phyloP scores from a whole-genome alignment of 2,113 vertebrate species.

The Vanacampus margaritifer region DNA sequence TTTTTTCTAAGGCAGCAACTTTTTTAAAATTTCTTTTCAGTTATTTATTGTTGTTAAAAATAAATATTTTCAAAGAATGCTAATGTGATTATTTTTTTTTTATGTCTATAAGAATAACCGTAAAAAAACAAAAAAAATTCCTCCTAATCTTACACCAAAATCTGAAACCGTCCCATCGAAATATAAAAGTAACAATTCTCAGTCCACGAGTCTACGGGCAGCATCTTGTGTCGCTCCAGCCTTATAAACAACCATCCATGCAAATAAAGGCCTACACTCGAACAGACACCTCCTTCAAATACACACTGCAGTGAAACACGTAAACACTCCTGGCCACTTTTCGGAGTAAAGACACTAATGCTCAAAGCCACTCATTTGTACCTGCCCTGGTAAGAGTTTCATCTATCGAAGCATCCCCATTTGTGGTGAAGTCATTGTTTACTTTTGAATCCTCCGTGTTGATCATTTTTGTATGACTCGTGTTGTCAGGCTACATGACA shows the following conservation, averaged over 20 bases:
- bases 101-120: no score
- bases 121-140: no score
- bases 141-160: no score
- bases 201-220: neutral
- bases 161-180: neutral
- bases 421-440: conserved; percentile 22
- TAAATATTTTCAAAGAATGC: no score
- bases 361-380: conserved; percentile 11
- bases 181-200: neutral
- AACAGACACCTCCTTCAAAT: neutral
- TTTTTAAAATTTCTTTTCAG: no score
- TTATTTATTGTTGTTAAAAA: no score
- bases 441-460: conserved; percentile 9
- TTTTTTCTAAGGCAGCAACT: no score
- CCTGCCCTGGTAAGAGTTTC: conserved; percentile 17
- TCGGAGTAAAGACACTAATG: neutral
- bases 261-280: neutral
- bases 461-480: conserved; percentile 28
- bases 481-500: conserved; percentile 32
- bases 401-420: conserved; percentile 33
- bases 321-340: neutral
- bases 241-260: neutral
- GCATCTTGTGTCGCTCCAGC: neutral
- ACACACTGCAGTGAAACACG: neutral
- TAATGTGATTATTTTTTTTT: no score